A percentile compares a stretch with the other conserved stretches of the same genome.
These are phyloP conservation scores for Drosophila nr. medialis DNA, from an alignment of 2,888 invertebrate species.

Conservation along the genomic window DNA sequence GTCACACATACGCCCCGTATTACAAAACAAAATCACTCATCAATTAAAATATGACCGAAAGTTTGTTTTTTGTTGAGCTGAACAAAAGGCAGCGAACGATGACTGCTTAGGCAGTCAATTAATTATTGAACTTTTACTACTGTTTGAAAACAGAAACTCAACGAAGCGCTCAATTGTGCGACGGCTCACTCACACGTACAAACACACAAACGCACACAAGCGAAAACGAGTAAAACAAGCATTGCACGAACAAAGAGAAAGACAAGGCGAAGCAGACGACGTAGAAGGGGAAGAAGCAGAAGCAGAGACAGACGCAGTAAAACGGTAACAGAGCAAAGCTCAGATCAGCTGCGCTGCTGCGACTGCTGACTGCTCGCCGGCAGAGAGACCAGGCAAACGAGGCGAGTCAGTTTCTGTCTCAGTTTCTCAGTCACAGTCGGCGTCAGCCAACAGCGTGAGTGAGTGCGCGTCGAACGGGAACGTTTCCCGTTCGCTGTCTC, in stretches of 20 bases:
- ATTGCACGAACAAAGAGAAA: slow-evolving; percentile 45
- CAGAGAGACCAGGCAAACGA: slow-evolving; percentile 43
- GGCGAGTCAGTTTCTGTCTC: slow-evolving; percentile 57
- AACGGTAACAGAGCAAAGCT: slow-evolving; percentile 39
- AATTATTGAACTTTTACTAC: slow-evolving; percentile 79
- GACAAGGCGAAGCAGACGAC: slow-evolving; percentile 15
- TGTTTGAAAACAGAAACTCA: slow-evolving; percentile 60
- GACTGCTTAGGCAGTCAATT: slow-evolving; percentile 65
- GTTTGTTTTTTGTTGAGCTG: slow-evolving; percentile 21
- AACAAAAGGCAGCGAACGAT: slow-evolving; percentile 45
- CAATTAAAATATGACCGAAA: slow-evolving; percentile 55
- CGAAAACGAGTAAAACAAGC: slow-evolving; percentile 38
- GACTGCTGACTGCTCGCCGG: slow-evolving; percentile 16
- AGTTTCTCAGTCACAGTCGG: slow-evolving; percentile 75
- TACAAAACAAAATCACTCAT: slow-evolving; percentile 66
- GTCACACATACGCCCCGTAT: slow-evolving; percentile 61
- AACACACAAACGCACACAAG: slow-evolving; percentile 7
- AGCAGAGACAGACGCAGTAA: slow-evolving; percentile 17
- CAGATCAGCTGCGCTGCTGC: slow-evolving; percentile 52
- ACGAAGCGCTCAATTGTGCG: slow-evolving; percentile 62
- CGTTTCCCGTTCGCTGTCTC: slow-evolving; percentile 60
- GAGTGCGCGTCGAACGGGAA: slow-evolving; percentile 77
- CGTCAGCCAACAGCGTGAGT: slow-evolving; percentile 76
- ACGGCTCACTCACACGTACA: slow-evolving; percentile 27
- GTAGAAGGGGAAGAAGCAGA: slow-evolving; percentile 10